Evolutionary conservation across 2,113 vertebrate species (phyloP), one percentile per base, ranked within the genome.

Genomic region (Syngnathus floridae): DNA sequence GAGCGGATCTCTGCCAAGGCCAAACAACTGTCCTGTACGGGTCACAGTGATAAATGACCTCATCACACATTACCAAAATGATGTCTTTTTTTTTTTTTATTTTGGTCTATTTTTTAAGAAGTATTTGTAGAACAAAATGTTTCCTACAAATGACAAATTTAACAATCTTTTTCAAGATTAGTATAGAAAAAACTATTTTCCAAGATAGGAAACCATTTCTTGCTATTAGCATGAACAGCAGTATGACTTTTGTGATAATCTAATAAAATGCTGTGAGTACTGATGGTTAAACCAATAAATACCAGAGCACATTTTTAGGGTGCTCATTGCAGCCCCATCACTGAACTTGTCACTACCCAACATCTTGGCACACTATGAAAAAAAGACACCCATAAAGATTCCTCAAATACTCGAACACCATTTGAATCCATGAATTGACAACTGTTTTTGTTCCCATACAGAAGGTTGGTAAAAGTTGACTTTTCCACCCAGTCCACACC

Each of bases 371-470:
- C 26, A 13, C 8, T 31, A 62, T 52, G 66, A 10, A 26, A n/a
- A 58, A 22, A 65, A 43, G 12, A 60, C n/a, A n/a, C 16, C 55
- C 49, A 48, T 31, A 14, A 13, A 55, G 22, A 13, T 12, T 52
- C 51, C n/a, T 52, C 26, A 21, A 22, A 52, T 52, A 10, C 40
- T 41, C 40, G 0, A 41, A 41, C 49, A 52, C n/a, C 52, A 55
- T 13, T 55, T 4, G 22, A 38, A 19, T 40, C 7, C 13, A 41
- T 40, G 59, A 43, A 45, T 40, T 71, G 62, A 70, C 51, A 79
- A 74, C 62, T 81, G 46, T 81, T 88, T 84, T 71, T 70, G 65
- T 86, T 86, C 73, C 63, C 62, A 70, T 16, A 45, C 54, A 72
- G 63, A 69, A 26, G 22, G 66, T 64, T 70, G 65, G 67, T 67